A percentile compares a stretch with the other conserved stretches of the same genome.
Conservation (phyloP, 1,140 invertebrate species). For the Sipha flava region DNA sequence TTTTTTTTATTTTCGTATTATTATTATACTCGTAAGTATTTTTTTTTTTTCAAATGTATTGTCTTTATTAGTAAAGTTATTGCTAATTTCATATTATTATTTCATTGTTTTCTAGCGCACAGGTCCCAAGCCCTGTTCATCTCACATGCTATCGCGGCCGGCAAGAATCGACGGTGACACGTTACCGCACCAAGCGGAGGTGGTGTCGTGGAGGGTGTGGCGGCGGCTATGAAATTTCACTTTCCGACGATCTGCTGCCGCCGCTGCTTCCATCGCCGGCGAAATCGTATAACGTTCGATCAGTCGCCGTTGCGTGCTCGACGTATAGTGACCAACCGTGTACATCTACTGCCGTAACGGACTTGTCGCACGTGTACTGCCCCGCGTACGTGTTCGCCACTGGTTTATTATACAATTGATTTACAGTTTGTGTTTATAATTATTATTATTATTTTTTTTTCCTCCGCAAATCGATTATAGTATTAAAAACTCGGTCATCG, state of each 20-base stretch:
- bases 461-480: no score
- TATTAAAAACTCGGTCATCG: no score
- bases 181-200: no score
- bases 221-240: not conserved
- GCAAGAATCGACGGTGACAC: no score
- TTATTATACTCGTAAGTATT: no score
- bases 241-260: not conserved
- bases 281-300: not conserved
- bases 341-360: not conserved
- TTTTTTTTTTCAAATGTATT: no score
- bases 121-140: no score
- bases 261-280: not conserved
- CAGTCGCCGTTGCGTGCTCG: slow-evolving; percentile 30
- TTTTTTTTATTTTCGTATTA: no score
- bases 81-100: no score
- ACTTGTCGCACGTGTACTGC: not conserved
- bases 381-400: not conserved
- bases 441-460: not conserved
- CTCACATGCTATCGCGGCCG: no score
- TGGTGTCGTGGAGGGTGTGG: not conserved
- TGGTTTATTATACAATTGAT: not conserved
- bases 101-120: no score
- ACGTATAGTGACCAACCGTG: not conserved
- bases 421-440: not conserved
- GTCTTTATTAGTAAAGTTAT: no score